Evolutionary conservation across 2,888 invertebrate genomes (phyloP), one percentile per base, ranked within the genome.

Genomic region (Margaritifera margaritifera): DNA sequence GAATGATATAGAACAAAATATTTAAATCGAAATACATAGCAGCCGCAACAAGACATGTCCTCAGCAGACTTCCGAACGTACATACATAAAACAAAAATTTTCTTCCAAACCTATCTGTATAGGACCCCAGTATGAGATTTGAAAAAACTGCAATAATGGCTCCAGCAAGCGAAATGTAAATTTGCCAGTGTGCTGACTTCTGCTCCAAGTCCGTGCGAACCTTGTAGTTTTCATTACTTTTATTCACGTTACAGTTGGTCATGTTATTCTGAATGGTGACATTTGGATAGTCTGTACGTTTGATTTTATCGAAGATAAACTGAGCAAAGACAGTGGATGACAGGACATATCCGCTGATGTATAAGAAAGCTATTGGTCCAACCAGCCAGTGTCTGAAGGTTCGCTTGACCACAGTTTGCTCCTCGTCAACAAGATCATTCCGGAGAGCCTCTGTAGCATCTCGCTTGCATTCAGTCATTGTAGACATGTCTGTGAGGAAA

Each of bases 61-160:
- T 68, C 22, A 75, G 24, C 18, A 75, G 20, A 15, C 57, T 60
- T 6, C 78, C 78, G n/a, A 69, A n/a, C 42, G 71, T 57, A 15
- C 72, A 71, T n/a, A 75, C 60, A 60, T 67, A 68, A 51, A 80
- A 69, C 15, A 80, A 59, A 51, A 72, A 70, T 58, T 79, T 78
- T 51, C 80, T 64, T 3, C 80, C 80, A 53, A 71, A 79, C 51
- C 62, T 72, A 57, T 80, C 80, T 51, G 75, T 77, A 8, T 63
- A 71, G 5, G 77, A 72, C 1, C 76, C 78, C 2, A 76, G 61
- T 11, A 79, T 25, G 0, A 80, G 64, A 59, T 77, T 77, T 0
- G 76, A 59, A 22, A 77, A 71, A 15, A 79, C 67, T 1, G 70
- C 67, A 3, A 77, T 77, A 20, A 80, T 64, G 3, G 74, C 71